phyloP scores from a whole-genome alignment of 2,113 vertebrate species.

The Epinephelus lanceolatus region DNA sequence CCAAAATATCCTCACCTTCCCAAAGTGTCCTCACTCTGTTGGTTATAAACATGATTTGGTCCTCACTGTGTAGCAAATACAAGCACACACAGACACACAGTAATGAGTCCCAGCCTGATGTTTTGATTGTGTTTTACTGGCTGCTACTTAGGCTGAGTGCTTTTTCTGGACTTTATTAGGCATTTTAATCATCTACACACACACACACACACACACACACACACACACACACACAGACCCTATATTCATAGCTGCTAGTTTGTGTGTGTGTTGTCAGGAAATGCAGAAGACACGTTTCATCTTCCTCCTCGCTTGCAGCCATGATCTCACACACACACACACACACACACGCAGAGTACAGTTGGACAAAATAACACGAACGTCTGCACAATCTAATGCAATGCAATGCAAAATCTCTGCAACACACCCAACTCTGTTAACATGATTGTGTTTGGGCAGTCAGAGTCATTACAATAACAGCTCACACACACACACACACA shows the following conservation, averaged over 20 bases:
- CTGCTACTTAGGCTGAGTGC: too few relatives aligned
- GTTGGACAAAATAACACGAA: too few relatives aligned
- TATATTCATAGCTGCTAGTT: too few relatives aligned
- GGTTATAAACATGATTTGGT: too few relatives aligned
- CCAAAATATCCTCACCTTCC: too few relatives aligned
- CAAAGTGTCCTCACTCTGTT: too few relatives aligned
- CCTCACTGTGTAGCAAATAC: background rate
- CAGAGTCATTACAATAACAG: too few relatives aligned
- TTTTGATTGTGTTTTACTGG: conserved; percentile 8
- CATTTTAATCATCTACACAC: background rate
- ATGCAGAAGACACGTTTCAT: background rate
- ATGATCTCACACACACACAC: background rate
- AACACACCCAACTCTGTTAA: too few relatives aligned
- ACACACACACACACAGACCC: background rate
- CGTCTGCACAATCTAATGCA: too few relatives aligned
- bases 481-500: background rate
- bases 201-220: background rate
- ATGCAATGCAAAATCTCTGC: too few relatives aligned
- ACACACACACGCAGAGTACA: background rate
- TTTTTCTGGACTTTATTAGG: too few relatives aligned
- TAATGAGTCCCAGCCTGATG: conserved; percentile 1
- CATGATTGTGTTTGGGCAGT: too few relatives aligned
- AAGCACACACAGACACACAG: background rate
- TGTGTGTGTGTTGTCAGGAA: background rate
- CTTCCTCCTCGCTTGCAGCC: background rate